These are phyloP conservation scores for Oryzaephilus surinamensis DNA, from an alignment of 1,140 invertebrate genomes.

Conservation along the genomic window DNA sequence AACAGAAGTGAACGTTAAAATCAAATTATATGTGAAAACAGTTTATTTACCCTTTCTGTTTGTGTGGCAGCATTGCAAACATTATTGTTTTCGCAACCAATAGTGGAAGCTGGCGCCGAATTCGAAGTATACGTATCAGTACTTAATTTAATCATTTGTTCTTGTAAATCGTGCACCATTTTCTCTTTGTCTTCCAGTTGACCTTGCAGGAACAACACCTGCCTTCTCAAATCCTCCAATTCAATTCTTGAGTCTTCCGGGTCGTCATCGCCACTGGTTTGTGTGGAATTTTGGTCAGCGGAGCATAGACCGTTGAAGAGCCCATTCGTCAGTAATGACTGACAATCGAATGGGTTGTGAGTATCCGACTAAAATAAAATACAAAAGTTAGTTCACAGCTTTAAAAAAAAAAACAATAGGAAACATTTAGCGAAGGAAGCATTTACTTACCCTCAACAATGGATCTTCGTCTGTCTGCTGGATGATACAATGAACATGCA, in stretches of 20 bases:
- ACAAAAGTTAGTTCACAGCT: constrained; percentile 2
- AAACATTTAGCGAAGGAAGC: constrained; percentile 7
- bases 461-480: constrained; percentile 47
- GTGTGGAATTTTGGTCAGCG: constrained; percentile 20
- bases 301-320: constrained; percentile 52
- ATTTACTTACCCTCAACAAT: constrained; percentile 49
- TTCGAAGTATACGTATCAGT: constrained; percentile 32
- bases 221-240: constrained; percentile 63
- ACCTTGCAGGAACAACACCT: constrained; percentile 66
- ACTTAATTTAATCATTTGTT: constrained; percentile 43
- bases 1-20: constrained; percentile 22
- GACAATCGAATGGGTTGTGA: constrained; percentile 74
- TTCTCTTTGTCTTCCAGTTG: constrained; percentile 63
- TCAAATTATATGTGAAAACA: background rate
- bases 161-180: constrained; percentile 54
- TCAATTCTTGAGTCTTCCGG: constrained; percentile 46
- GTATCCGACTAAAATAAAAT: constrained; percentile 48
- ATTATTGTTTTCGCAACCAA: constrained; percentile 23
- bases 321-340: constrained; percentile 62
- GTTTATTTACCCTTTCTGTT: constrained; percentile 62
- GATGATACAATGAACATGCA: constrained; percentile 34
- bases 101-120: constrained; percentile 30
- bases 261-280: no score
- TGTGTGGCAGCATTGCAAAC: constrained; percentile 58
- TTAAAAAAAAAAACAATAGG: constrained; percentile 18